phyloP scores from a whole-genome alignment of 2,113 vertebrate genomes.

The Notothenia coriiceps region DNA sequence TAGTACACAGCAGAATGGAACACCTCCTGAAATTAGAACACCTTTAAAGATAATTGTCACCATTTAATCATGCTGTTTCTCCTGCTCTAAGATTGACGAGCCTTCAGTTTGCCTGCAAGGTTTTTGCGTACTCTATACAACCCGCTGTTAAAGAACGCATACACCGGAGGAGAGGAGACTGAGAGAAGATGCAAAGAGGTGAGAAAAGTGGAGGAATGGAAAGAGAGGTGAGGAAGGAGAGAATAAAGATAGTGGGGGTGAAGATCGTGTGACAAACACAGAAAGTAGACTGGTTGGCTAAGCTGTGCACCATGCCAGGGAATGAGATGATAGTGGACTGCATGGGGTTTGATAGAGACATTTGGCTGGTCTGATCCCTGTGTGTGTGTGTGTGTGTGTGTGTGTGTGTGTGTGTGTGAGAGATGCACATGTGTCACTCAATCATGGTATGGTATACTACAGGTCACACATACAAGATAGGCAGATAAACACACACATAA shows the following conservation, averaged over 20 bases:
- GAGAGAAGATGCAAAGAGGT: conserved; percentile 18
- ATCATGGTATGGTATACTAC: conserved; percentile 41
- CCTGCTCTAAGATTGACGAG: conserved; percentile 38
- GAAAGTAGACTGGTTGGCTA: conserved; percentile 48
- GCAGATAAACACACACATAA: conserved; percentile 19
- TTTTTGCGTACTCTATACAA: conserved; percentile 16
- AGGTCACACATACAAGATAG: conserved; percentile 7
- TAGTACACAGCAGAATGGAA: too few relatives aligned
- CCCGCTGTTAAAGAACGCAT: conserved; percentile 28
- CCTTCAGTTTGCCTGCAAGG: conserved; percentile 43
- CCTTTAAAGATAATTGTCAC: conserved; percentile 38
- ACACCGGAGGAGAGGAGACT: conserved; percentile 9
- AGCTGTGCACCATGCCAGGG: not conserved
- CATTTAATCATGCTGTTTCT: conserved; percentile 47
- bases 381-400: conserved; percentile 17
- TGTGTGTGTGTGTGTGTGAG: not conserved
- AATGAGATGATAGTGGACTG: conserved; percentile 39
- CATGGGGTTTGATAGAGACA: conserved; percentile 58
- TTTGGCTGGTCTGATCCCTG: conserved; percentile 57
- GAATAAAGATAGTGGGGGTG: not conserved
- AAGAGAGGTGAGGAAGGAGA: conserved; percentile 27
- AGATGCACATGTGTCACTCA: conserved; percentile 13
- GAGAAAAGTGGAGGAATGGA: conserved; percentile 37
- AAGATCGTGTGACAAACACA: conserved; percentile 19
- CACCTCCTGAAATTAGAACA: too few relatives aligned